Conservation (phyloP, 2,888 invertebrate genomes). For the Drosophila hamatofila region DNA sequence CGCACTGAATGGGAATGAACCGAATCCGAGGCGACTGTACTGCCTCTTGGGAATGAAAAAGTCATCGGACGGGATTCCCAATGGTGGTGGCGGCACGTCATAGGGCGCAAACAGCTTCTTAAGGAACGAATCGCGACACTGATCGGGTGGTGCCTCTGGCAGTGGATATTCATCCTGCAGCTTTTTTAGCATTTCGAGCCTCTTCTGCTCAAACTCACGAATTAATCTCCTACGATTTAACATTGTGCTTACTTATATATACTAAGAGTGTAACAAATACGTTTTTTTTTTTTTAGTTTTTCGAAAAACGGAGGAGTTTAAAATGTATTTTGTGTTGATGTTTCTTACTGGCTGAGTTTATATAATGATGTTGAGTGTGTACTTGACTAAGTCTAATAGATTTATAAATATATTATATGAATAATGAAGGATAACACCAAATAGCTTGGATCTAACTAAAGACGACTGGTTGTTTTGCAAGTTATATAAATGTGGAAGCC, state of each 20-base stretch:
- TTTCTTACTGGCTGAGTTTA: neutral
- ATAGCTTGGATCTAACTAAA: neutral
- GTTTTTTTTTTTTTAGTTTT: neutral
- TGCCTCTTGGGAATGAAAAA: neutral
- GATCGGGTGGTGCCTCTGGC: neutral
- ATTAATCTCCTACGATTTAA: neutral
- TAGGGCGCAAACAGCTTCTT: slow-evolving; percentile 4
- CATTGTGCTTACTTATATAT: neutral
- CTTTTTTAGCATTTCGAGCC: neutral
- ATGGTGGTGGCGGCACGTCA: neutral
- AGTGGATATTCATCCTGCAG: slow-evolving; percentile 10
- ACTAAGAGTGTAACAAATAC: neutral
- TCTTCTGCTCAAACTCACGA: neutral
- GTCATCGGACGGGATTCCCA: neutral
- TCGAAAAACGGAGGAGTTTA: neutral
- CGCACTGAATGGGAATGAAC: neutral
- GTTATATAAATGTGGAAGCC: no score
- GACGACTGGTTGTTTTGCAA: neutral
- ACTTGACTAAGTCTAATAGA: no score
- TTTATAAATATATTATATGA: neutral
- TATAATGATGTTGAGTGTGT: neutral
- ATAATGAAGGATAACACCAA: neutral
- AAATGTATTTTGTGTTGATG: slow-evolving; percentile 2
- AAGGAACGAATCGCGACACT: slow-evolving; percentile 41
- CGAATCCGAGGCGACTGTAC: neutral